Base-by-base conservation (phyloP, 2,113 vertebrate genomes). In the Ginglymostoma cirratum region DNA sequence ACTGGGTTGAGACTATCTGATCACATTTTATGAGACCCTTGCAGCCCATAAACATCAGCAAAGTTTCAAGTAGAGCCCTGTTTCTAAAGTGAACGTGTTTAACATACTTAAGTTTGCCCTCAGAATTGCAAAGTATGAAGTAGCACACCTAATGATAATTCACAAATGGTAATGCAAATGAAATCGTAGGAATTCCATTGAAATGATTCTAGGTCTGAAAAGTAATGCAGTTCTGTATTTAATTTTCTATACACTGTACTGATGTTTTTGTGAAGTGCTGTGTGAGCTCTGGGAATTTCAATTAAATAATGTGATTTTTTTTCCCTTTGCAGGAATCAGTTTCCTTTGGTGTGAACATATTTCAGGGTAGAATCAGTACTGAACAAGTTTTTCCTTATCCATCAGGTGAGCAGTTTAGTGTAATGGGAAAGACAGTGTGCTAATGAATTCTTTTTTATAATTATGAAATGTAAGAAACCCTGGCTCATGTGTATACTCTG, bases 301-400 rank as follows among this genome's bases (percentile, higher is more conserved):
- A 52, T 52, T 52, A 12, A 34, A 65, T 90, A 90, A 48, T 5
- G 0, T 76, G 69, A 86, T 30, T 95, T 38, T 96, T 48, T n/a
- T 61, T 12, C 55, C 27, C 38, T 96, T 85, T 80, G 14, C 96
- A 99, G 98, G 98, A 98, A 96, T 99, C 98, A 8, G 98, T 98
- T 96, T 99, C 98, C 0, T 99, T 99, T 96, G 98, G 98, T 0
- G 98, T 97, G 65, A 98, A 98, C 76, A 98, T 98, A 96, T 99
- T 99, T 97, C 98, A 98, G 96, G 98, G 98, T 3, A 97, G 98
- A 96, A 97, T 99, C 52, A 97, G 95, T 42, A 98, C 98, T 0
- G 96, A 98, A 0, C 98, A 99, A 72, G 98, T 99, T 96, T 99
- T 99, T 90, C 98, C 98, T 1, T 99, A 97, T 95, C 98, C 98